phyloP scores from a whole-genome alignment of 23 tunicate genomes.

The Aplidium turbinatum region DNA sequence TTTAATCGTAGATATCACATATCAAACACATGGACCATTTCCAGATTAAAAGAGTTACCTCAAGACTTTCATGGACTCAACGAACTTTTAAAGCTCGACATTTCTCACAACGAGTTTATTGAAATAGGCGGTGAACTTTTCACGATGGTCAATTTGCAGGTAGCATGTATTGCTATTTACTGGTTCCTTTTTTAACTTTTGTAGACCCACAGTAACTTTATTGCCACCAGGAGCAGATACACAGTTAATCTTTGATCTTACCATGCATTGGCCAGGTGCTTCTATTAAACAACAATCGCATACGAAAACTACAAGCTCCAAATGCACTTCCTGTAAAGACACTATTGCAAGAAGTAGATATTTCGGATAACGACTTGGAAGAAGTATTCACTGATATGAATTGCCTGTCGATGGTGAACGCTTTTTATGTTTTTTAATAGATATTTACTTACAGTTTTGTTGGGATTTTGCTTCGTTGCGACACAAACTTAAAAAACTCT shows the following conservation, averaged over 20 bases:
- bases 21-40: too few species aligned
- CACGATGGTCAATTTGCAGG: constrained; percentile 49
- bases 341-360: constrained; percentile 54
- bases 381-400: constrained; percentile 34
- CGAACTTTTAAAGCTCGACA: constrained; percentile 39
- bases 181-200: too few species aligned
- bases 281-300: constrained; percentile 61
- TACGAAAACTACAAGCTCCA: constrained; percentile 28
- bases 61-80: constrained; percentile 31
- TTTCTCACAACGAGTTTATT: constrained; percentile 53
- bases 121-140: constrained; percentile 53
- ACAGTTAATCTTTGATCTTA: too few species aligned
- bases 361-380: constrained; percentile 67
- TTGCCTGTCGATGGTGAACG: constrained; percentile 14
- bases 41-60: constrained; percentile 50
- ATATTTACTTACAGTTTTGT: too few species aligned
- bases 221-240: too few species aligned
- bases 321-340: constrained; percentile 20
- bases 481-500: too few species aligned
- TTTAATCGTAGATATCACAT: too few species aligned
- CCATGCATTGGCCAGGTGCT: too few species aligned
- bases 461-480: too few species aligned
- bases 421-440: too few species aligned
- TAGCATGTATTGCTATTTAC: constrained; percentile 5
- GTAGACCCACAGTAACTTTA: too few species aligned